Conservation (phyloP, 2,888 invertebrate genomes). For the Antheraea assamensis region DNA sequence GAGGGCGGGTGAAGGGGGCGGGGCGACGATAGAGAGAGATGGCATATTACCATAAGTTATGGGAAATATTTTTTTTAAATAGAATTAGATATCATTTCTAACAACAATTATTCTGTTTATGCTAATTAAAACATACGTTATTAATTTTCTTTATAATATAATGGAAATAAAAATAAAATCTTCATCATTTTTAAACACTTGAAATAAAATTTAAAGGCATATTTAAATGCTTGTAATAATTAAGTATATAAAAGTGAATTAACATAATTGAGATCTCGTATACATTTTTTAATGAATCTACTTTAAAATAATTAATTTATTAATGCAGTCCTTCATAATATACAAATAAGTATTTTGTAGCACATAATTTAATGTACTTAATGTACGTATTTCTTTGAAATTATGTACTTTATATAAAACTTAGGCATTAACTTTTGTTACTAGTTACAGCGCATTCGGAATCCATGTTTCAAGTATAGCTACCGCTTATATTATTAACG, state of each 20-base stretch:
- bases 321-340: background rate
- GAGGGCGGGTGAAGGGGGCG: conserved; percentile 46
- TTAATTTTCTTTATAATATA: background rate
- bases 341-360: background rate
- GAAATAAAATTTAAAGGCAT: too few relatives aligned
- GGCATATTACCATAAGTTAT: conserved; percentile 14
- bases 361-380: too few relatives aligned
- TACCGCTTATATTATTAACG: too few relatives aligned
- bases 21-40: conserved; percentile 17
- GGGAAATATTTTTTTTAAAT: conserved; percentile 21
- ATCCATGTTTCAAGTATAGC: too few relatives aligned
- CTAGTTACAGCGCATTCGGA: too few relatives aligned
- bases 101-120: background rate
- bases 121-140: background rate
- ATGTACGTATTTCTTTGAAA: too few relatives aligned
- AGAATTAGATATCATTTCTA: background rate
- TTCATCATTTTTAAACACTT: too few relatives aligned
- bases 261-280: background rate
- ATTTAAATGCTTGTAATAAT: background rate
- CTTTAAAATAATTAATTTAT: too few relatives aligned
- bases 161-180: too few relatives aligned
- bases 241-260: background rate
- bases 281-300: too few relatives aligned
- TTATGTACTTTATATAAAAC: too few relatives aligned
- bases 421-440: too few relatives aligned